Conservation (phyloP, 2,888 invertebrate genomes). For the Erebia epiphron region DNA sequence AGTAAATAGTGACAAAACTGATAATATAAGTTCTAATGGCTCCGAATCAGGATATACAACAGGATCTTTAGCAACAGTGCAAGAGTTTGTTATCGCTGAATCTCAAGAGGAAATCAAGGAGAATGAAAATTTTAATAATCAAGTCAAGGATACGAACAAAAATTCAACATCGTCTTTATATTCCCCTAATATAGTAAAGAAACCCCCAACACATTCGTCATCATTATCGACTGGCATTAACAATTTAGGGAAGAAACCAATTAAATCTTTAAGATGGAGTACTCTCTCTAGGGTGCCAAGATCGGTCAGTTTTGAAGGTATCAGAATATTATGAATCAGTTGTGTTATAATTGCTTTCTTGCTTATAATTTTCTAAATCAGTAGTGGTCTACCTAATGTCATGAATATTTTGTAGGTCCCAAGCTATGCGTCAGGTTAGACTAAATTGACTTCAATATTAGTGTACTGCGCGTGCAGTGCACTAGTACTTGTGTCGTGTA, state of each 20-base stretch:
- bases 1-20: constrained; percentile 16
- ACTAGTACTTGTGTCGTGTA: constrained; percentile 54
- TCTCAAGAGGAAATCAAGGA: constrained; percentile 36
- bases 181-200: constrained; percentile 47
- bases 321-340: constrained; percentile 10
- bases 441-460: constrained; percentile 14
- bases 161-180: constrained; percentile 57
- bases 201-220: constrained; percentile 51
- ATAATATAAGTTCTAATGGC: constrained; percentile 52
- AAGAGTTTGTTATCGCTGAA: constrained; percentile 49
- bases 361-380: background rate
- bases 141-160: constrained; percentile 21
- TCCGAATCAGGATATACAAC: constrained; percentile 64
- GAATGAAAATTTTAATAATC: constrained; percentile 27
- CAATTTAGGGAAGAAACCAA: constrained; percentile 48
- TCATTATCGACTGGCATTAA: constrained; percentile 52
- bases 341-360: background rate
- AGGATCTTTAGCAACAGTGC: constrained; percentile 53
- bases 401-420: background rate
- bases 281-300: constrained; percentile 56
- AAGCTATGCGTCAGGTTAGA: constrained; percentile 2
- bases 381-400: background rate
- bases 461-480: background rate
- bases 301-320: constrained; percentile 51
- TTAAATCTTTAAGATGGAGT: constrained; percentile 65